These are phyloP conservation scores for Parnassius apollo DNA, from an alignment of 2,888 invertebrate species.

Conservation along the genomic window DNA sequence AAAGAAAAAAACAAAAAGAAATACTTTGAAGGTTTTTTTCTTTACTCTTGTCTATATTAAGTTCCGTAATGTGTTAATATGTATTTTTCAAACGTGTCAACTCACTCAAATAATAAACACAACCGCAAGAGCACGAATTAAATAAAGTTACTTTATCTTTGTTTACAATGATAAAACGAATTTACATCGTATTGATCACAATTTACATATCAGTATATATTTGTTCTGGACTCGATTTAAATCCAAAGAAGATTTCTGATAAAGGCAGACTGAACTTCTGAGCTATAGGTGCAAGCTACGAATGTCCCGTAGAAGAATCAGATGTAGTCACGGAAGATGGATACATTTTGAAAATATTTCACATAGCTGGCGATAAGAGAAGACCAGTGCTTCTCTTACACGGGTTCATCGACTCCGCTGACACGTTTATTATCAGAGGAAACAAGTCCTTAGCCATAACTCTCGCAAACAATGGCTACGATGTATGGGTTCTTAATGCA, in stretches of 20 bases:
- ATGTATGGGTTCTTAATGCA: slow-evolving; percentile 56
- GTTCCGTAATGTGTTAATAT: too few relatives aligned
- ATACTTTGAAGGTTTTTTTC: too few relatives aligned
- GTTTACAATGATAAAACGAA: slow-evolving; percentile 4
- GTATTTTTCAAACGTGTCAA: too few relatives aligned
- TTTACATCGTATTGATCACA: not conserved
- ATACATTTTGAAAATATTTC: slow-evolving; percentile 33
- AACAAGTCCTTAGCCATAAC: slow-evolving; percentile 37
- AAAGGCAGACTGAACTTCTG: slow-evolving; percentile 4
- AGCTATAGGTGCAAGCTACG: slow-evolving; percentile 30
- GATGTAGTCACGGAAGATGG: slow-evolving; percentile 38
- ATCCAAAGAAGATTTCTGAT: not conserved
- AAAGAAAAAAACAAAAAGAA: too few relatives aligned
- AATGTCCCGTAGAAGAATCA: slow-evolving; percentile 31
- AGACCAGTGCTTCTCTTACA: slow-evolving; percentile 25
- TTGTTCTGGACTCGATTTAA: too few relatives aligned
- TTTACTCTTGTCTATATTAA: too few relatives aligned
- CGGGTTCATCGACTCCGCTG: slow-evolving; percentile 40
- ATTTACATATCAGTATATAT: not conserved
- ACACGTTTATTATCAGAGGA: slow-evolving; percentile 44
- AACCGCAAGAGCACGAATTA: too few relatives aligned
- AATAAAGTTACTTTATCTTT: too few relatives aligned
- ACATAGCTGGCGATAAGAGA: slow-evolving; percentile 28
- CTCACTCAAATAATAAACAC: too few relatives aligned
- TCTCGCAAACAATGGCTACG: slow-evolving; percentile 73